Evolutionary conservation across 1,140 invertebrate genomes (phyloP).

Genomic region (Polypedilum pembai): DNA sequence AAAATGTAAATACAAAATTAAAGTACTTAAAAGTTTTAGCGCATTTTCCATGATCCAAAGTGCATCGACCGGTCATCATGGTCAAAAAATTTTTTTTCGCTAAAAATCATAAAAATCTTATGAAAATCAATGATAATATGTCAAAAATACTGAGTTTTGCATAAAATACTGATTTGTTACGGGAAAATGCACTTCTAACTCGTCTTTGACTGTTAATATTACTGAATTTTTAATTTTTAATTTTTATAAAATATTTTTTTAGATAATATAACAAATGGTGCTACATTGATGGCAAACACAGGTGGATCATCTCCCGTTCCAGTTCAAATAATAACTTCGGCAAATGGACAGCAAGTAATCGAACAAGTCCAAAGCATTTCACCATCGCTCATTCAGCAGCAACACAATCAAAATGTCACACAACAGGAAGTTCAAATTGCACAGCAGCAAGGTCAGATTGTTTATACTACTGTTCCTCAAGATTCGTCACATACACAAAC

Average conservation of each 20-base stretch:
- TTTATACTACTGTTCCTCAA: constrained; percentile 2
- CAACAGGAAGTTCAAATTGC: constrained; percentile 32
- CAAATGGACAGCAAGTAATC: constrained; percentile 42
- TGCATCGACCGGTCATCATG: no score
- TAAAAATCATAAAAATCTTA: no score
- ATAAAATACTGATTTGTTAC: no score
- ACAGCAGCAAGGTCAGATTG: constrained; percentile 35
- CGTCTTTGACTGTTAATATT: no score
- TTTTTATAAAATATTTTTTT: neutral
- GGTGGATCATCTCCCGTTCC: constrained; percentile 41
- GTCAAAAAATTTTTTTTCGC: no score
- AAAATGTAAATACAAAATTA: constrained; percentile 27
- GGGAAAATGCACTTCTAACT: no score
- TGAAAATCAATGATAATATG: no score
- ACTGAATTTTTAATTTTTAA: no score
- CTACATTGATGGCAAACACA: constrained; percentile 39
- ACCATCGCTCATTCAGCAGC: constrained; percentile 41
- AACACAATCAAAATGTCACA: constrained; percentile 39
- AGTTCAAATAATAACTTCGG: constrained; percentile 42
- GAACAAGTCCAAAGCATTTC: constrained; percentile 32
- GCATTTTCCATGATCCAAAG: no score
- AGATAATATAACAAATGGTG: constrained; percentile 32
- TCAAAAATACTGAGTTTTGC: no score
- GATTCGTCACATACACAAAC: constrained; percentile 28
- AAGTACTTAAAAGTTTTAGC: neutral